These are phyloP conservation scores for Cydia amplana DNA, from an alignment of 1,140 invertebrate species.

Conservation along the genomic window DNA sequence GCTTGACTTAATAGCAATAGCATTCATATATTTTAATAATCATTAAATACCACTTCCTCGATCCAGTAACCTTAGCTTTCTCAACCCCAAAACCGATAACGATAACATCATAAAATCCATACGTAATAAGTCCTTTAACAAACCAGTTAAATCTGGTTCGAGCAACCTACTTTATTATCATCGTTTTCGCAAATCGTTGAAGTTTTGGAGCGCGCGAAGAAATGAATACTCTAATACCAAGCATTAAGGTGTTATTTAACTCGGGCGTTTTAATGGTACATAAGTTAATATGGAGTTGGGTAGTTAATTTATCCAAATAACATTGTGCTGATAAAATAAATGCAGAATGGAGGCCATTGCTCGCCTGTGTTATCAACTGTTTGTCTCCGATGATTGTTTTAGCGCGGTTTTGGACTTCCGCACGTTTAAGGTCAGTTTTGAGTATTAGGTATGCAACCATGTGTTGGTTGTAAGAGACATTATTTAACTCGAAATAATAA, in stretches of 20 bases:
- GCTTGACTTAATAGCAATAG: too few relatives aligned
- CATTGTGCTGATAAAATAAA: slow-evolving; percentile 51
- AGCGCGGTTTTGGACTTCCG: background rate
- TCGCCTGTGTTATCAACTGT: slow-evolving; percentile 46
- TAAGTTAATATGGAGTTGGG: slow-evolving; percentile 37
- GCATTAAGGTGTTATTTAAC: slow-evolving; percentile 22
- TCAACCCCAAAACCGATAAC: background rate
- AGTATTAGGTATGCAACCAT: background rate
- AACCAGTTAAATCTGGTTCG: slow-evolving; percentile 47
- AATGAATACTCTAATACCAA: slow-evolving; percentile 34
- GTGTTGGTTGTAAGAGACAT: background rate
- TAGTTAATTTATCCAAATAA: slow-evolving; percentile 54
- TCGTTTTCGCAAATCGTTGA: slow-evolving; percentile 56
- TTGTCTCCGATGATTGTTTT: slow-evolving; percentile 31
- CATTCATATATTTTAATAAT: background rate
- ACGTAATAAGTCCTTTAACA: slow-evolving; percentile 42
- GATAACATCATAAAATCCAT: slow-evolving; percentile 10
- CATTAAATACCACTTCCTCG: background rate
- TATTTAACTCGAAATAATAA: too few relatives aligned
- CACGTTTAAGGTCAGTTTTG: background rate
- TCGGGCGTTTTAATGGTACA: background rate
- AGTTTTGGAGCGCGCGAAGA: slow-evolving; percentile 32
- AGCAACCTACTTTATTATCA: slow-evolving; percentile 61
- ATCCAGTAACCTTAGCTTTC: background rate
- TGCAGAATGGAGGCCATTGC: slow-evolving; percentile 51